Evolutionary conservation across 2,888 invertebrate genomes (phyloP).

Genomic region (Liodrosophila aerea): DNA sequence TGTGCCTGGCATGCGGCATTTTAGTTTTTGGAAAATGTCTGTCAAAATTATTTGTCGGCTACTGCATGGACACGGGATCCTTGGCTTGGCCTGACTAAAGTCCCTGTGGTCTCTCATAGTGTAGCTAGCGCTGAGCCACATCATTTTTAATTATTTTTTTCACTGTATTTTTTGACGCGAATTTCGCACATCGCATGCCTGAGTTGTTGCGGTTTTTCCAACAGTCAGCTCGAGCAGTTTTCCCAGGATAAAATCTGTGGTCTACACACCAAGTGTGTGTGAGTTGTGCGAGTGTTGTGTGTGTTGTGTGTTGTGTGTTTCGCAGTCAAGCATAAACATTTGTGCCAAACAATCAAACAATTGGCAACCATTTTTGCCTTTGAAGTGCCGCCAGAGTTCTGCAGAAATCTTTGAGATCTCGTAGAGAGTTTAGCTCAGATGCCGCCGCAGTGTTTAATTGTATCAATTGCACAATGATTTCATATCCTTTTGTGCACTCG

Average conservation of each 20-base stretch:
- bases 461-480: slow-evolving; percentile 72
- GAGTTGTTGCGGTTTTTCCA: slow-evolving; percentile 32
- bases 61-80: slow-evolving; percentile 16
- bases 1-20: slow-evolving; percentile 55
- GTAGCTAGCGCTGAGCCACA: slow-evolving; percentile 35
- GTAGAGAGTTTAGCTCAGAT: slow-evolving; percentile 25
- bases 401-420: slow-evolving; percentile 44
- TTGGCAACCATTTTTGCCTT: slow-evolving; percentile 56
- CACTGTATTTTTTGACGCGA: slow-evolving; percentile 45
- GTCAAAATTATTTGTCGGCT: slow-evolving; percentile 56
- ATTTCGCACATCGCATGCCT: slow-evolving; percentile 64
- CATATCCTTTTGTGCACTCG: slow-evolving; percentile 57
- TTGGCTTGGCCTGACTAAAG: slow-evolving; percentile 8
- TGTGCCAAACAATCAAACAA: slow-evolving; percentile 77
- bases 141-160: slow-evolving; percentile 74
- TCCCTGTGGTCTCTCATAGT: neutral
- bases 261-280: neutral
- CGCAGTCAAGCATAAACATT: slow-evolving; percentile 76
- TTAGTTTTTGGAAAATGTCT: slow-evolving; percentile 59
- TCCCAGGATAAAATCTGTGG: neutral
- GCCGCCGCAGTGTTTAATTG: slow-evolving; percentile 63
- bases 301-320: slow-evolving; percentile 44
- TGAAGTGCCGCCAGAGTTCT: slow-evolving; percentile 53
- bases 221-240: neutral
- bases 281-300: neutral